A percentile compares a stretch with the other conserved stretches of the same genome.
Conservation (phyloP, 2,888 invertebrate species). For the Argyresthia goedartella region DNA sequence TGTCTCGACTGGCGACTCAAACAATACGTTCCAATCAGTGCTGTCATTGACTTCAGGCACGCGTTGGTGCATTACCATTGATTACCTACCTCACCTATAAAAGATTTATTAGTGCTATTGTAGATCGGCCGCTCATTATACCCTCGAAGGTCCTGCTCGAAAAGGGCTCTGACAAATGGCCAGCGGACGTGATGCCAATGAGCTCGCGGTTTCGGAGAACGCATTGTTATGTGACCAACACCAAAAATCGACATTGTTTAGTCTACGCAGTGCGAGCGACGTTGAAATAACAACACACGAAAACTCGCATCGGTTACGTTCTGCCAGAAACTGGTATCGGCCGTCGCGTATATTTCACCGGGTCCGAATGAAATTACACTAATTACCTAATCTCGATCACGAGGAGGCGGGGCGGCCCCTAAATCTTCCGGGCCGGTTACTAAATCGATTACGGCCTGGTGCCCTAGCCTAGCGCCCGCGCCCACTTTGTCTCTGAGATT, state of each 20-base stretch:
- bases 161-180: conserved; percentile 5
- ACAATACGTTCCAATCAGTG: conserved; percentile 27
- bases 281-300: too few species aligned
- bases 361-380: conserved; percentile 58
- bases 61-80: conserved; percentile 1
- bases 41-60: conserved; percentile 13
- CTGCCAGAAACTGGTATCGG: conserved; percentile 24
- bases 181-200: conserved; percentile 1
- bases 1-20: conserved; percentile 11
- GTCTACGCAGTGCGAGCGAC: neutral
- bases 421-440: conserved; percentile 45
- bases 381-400: conserved; percentile 58
- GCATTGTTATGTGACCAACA: neutral
- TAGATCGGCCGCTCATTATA: neutral
- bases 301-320: too few species aligned
- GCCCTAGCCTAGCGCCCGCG: conserved; percentile 51
- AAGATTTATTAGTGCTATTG: conserved; percentile 1
- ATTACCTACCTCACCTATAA: neutral
- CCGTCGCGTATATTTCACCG: conserved; percentile 35
- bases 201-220: neutral
- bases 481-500: conserved; percentile 54
- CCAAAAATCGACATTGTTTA: too few species aligned
- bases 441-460: conserved; percentile 63
- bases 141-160: conserved; percentile 1
- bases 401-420: conserved; percentile 51